Percentiles rank a stretch among this genome's conserved stretches.
Evolutionary conservation across 2,888 invertebrate species (phyloP).

Genomic region (Onthophagus sagittarius): DNA sequence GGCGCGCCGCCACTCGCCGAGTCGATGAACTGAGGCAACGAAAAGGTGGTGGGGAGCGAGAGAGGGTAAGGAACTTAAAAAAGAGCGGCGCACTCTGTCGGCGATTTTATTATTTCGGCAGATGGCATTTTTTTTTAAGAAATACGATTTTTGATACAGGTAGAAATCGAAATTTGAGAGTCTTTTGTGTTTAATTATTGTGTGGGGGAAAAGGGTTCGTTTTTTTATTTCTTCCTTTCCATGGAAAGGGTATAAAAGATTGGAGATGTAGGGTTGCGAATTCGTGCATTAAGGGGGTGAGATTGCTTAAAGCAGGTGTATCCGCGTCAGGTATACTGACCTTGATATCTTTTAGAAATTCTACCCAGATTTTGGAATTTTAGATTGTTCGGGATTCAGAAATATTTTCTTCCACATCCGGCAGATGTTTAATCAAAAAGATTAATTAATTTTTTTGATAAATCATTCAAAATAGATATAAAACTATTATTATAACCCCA

Average conservation of each 20-base stretch:
- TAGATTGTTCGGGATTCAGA: background rate
- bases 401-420: constrained; percentile 20
- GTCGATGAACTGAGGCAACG: constrained; percentile 15
- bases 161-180: background rate
- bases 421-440: constrained; percentile 20
- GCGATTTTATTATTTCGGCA: background rate
- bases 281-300: constrained; percentile 1
- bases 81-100: background rate
- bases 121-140: background rate
- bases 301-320: background rate
- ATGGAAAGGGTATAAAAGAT: background rate
- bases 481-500: background rate
- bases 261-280: constrained; percentile 7
- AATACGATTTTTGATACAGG: background rate
- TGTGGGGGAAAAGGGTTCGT: background rate
- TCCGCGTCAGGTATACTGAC: constrained; percentile 1
- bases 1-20: constrained; percentile 18
- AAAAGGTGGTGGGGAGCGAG: background rate
- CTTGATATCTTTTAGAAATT: constrained; percentile 3
- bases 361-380: constrained; percentile 3
- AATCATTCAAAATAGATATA: background rate
- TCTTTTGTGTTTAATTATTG: background rate
- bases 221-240: background rate
- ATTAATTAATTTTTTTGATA: background rate
- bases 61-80: background rate